Percentiles rank a stretch among this genome's conserved stretches.
Conservation (phyloP, 2,113 vertebrate genomes). For the Damaliscus lunatus region DNA sequence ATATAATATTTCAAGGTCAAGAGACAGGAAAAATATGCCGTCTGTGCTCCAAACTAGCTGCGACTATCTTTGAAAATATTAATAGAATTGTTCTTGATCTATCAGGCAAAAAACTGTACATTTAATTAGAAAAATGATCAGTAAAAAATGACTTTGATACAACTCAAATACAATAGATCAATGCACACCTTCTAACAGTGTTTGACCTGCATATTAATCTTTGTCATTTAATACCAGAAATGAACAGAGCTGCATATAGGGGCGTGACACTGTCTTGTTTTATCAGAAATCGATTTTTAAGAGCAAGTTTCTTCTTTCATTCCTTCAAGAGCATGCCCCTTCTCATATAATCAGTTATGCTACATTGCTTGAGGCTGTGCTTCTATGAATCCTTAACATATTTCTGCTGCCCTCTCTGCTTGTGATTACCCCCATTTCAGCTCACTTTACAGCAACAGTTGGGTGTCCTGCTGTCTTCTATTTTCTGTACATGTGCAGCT, state of each 20-base stretch:
- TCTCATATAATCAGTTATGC: constrained; percentile 9
- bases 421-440: constrained; percentile 36
- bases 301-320: neutral
- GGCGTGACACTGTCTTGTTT: neutral
- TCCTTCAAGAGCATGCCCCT: neutral
- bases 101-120: neutral
- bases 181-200: neutral
- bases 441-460: constrained; percentile 48
- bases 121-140: neutral
- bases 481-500: constrained; percentile 47
- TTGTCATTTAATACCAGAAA: neutral
- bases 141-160: neutral
- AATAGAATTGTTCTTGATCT: neutral
- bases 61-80: neutral
- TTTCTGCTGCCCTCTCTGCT: constrained; percentile 51
- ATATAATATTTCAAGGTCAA: neutral
- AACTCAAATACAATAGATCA: neutral
- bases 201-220: neutral
- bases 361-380: constrained; percentile 1
- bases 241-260: neutral
- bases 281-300: neutral
- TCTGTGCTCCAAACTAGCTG: neutral
- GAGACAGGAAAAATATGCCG: neutral
- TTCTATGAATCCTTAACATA: constrained; percentile 30
- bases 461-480: constrained; percentile 33